phyloP scores from a whole-genome alignment of 1,140 invertebrate genomes.

The Cherax destructor region DNA sequence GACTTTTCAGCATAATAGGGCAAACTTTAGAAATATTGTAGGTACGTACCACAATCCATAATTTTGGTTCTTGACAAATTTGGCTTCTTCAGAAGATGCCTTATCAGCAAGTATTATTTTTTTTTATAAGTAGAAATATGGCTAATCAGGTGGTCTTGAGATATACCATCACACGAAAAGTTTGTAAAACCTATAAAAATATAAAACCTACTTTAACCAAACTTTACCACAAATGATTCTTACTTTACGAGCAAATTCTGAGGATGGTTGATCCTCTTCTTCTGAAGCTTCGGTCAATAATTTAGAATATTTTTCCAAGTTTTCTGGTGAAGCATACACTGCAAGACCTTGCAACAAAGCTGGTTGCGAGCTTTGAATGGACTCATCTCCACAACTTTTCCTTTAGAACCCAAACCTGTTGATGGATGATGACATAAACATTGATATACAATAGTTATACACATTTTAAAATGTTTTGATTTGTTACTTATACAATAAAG shows the following conservation, averaged over 20 bases:
- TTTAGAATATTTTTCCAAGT: conserved; percentile 81
- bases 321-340: conserved; percentile 88
- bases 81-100: too few relatives aligned
- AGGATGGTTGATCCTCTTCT: conserved; percentile 79
- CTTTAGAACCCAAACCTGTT: conserved; percentile 82
- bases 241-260: conserved; percentile 80
- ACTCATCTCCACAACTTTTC: conserved; percentile 82
- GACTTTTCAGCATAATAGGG: too few relatives aligned
- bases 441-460: not conserved
- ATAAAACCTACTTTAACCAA: not conserved
- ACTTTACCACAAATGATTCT: conserved; percentile 55
- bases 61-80: too few relatives aligned
- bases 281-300: conserved; percentile 73
- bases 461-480: not conserved
- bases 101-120: too few relatives aligned
- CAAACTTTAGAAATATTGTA: too few relatives aligned
- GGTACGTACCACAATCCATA: too few relatives aligned
- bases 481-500: not conserved
- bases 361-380: conserved; percentile 82
- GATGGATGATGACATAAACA: conserved; percentile 3
- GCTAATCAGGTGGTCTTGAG: too few relatives aligned
- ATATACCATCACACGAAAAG: too few relatives aligned
- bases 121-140: too few relatives aligned
- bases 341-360: conserved; percentile 86
- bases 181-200: not conserved